A percentile compares a stretch with the other conserved stretches of the same genome.
Evolutionary conservation across 1,140 invertebrate species (phyloP).

Genomic region (Drosophila tristis): DNA sequence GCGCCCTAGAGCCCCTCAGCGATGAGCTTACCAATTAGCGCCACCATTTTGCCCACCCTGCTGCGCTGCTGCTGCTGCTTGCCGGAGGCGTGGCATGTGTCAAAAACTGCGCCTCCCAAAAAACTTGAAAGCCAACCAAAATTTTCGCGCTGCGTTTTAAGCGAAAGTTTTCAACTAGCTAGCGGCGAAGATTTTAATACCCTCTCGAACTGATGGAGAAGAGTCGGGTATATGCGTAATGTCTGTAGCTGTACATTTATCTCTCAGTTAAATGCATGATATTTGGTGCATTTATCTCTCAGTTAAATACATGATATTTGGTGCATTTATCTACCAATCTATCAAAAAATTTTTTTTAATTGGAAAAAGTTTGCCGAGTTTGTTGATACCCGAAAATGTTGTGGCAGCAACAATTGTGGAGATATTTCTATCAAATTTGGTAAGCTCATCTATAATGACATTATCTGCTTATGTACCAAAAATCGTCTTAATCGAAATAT

Average conservation of each 20-base stretch:
- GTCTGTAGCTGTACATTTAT: too few species aligned
- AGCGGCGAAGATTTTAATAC: too few species aligned
- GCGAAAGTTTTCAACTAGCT: slow-evolving; percentile 21
- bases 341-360: neutral
- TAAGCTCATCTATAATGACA: too few species aligned
- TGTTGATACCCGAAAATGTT: neutral
- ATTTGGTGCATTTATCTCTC: too few species aligned
- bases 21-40: slow-evolving; percentile 74
- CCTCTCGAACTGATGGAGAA: too few species aligned
- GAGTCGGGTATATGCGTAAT: too few species aligned
- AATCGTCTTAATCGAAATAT: too few species aligned
- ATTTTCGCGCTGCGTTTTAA: slow-evolving; percentile 36
- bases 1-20: slow-evolving; percentile 33
- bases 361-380: neutral
- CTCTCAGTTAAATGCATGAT: too few species aligned
- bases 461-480: too few species aligned
- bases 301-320: too few species aligned
- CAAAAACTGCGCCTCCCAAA: slow-evolving; percentile 48
- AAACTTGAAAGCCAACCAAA: slow-evolving; percentile 17
- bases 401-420: slow-evolving; percentile 10
- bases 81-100: slow-evolving; percentile 53
- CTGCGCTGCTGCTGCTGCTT: too few species aligned
- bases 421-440: neutral
- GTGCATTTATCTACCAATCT: too few species aligned
- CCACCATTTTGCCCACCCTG: slow-evolving; percentile 5